These are phyloP conservation scores for Caradrina clavipalpis DNA, from an alignment of 2,888 invertebrate genomes.

Conservation along the genomic window DNA sequence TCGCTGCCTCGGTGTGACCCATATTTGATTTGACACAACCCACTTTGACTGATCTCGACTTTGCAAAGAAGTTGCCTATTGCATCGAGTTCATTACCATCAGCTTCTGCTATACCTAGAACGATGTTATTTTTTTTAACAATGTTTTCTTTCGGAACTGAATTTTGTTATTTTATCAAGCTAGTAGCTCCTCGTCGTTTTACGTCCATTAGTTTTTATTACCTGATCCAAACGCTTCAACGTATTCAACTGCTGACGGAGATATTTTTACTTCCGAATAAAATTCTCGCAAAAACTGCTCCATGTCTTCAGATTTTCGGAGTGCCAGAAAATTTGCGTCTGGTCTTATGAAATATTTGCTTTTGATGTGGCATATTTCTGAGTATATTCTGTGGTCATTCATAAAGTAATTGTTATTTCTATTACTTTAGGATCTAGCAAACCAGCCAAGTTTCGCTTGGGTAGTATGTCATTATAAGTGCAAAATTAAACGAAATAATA, in stretches of 20 bases:
- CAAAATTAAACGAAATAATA: too few relatives aligned
- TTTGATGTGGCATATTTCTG: slow-evolving; percentile 25
- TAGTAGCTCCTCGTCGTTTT: too few relatives aligned
- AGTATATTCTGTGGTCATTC: slow-evolving; percentile 15
- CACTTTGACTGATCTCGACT: too few relatives aligned
- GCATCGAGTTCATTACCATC: neutral
- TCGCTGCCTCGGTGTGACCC: too few relatives aligned
- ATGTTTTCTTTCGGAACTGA: too few relatives aligned
- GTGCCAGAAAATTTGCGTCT: slow-evolving; percentile 19
- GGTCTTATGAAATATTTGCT: slow-evolving; percentile 10
- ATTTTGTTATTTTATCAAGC: too few relatives aligned
- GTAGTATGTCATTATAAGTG: too few relatives aligned
- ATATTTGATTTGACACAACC: too few relatives aligned
- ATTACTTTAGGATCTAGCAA: too few relatives aligned
- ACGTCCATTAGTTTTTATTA: neutral
- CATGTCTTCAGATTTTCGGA: slow-evolving; percentile 9
- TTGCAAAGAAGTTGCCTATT: too few relatives aligned
- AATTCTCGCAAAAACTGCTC: slow-evolving; percentile 20
- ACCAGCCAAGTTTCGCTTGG: too few relatives aligned
- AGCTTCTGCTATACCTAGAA: slow-evolving; percentile 5
- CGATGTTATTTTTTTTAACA: too few relatives aligned
- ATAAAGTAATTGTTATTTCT: neutral
- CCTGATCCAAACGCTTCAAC: slow-evolving; percentile 16
- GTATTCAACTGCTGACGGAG: neutral
- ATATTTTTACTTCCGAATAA: slow-evolving; percentile 1